Evolutionary conservation across 2,888 invertebrate genomes (phyloP).

Genomic region (Caradrina kadenii): DNA sequence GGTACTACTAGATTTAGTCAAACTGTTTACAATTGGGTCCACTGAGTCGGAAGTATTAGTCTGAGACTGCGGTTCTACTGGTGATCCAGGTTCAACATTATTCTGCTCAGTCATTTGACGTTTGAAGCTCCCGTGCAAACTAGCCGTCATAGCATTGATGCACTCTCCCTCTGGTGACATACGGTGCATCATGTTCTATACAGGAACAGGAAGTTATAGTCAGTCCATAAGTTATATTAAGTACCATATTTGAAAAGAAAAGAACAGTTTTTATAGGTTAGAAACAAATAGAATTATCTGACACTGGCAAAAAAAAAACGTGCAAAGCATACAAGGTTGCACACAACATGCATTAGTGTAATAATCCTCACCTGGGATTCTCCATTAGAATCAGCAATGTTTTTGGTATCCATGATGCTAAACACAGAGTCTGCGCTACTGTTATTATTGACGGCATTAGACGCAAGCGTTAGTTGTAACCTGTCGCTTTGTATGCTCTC

Average conservation of each 20-base stretch:
- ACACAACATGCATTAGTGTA: constrained; percentile 73
- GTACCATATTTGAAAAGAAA: constrained; percentile 63
- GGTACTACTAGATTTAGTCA: constrained; percentile 82
- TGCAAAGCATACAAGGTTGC: constrained; percentile 68
- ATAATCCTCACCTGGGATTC: constrained; percentile 84
- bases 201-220: constrained; percentile 82
- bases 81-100: constrained; percentile 83
- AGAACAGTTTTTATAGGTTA: constrained; percentile 66
- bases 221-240: constrained; percentile 61
- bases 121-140: constrained; percentile 92
- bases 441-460: constrained; percentile 87
- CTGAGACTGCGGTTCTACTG: constrained; percentile 82
- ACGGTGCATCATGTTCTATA: constrained; percentile 92
- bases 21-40: constrained; percentile 83
- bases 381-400: constrained; percentile 80
- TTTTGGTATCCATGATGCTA: constrained; percentile 81
- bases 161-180: constrained; percentile 93
- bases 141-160: constrained; percentile 91
- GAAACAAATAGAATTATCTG: constrained; percentile 63
- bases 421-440: constrained; percentile 80
- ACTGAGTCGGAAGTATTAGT: constrained; percentile 83
- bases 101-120: constrained; percentile 89
- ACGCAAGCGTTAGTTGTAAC: constrained; percentile 89
- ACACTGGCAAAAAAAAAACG: constrained; percentile 55
- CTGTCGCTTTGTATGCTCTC: constrained; percentile 86